A percentile compares a stretch with the other conserved stretches of the same genome.
These are phyloP conservation scores for Channallabes apus DNA, from an alignment of 2,797 vertebrate species.

Conservation along the genomic window DNA sequence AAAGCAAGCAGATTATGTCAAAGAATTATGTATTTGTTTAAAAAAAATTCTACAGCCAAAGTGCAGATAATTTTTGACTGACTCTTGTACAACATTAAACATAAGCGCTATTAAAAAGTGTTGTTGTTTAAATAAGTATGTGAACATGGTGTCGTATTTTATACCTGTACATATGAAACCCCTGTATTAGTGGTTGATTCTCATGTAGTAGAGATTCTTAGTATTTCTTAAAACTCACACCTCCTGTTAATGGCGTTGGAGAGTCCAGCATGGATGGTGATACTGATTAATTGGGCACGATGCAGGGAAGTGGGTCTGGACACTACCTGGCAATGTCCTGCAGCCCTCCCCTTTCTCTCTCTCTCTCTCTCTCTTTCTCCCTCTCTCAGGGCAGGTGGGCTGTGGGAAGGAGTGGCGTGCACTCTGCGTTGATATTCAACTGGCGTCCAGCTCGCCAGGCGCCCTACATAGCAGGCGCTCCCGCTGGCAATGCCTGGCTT, in stretches of 20 bases:
- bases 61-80: no score
- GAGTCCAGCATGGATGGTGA: constrained; percentile 79
- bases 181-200: neutral
- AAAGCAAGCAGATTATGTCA: no score
- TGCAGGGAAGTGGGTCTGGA: constrained; percentile 81
- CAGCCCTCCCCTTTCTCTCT: constrained; percentile 51
- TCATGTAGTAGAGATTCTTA: constrained; percentile 24
- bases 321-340: constrained; percentile 83
- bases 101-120: no score
- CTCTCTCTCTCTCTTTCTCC: constrained; percentile 50
- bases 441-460: constrained; percentile 77
- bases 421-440: constrained; percentile 80
- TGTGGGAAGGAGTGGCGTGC: constrained; percentile 73
- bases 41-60: no score
- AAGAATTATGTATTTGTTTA: no score
- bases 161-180: neutral
- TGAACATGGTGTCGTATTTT: no score
- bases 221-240: constrained; percentile 38
- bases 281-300: constrained; percentile 83
- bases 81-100: no score
- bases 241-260: constrained; percentile 58
- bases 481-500: constrained; percentile 77
- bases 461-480: constrained; percentile 82
- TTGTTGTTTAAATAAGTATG: no score
- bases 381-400: constrained; percentile 78